Base-by-base conservation (phyloP, 2,888 invertebrate species). In the Agrotis exclamationis region DNA sequence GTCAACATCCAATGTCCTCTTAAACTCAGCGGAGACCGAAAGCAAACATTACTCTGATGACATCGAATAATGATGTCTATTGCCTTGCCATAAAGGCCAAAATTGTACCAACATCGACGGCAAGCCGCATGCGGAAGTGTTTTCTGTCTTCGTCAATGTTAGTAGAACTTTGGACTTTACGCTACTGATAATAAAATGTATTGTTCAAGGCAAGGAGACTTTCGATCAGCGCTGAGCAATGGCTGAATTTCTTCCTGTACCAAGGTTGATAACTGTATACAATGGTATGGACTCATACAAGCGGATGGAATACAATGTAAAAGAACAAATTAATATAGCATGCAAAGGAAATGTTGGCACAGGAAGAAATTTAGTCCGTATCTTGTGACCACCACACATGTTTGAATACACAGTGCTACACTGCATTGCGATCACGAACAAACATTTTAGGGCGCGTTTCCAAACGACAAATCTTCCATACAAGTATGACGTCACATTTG, bases 231-330 rank as follows among this genome's bases (percentile, higher is more conserved):
- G n/a, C 22, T 47, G 50, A 74, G 45, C 39, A 45, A 56, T 47
- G 63, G 0, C 45, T 65, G 24, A 50, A 63, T 57, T 65, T 57
- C 51, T 82, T 82, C 47, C 79, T 77, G 82, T 28, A n/a, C 47
- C 18, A 48, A 59, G 50, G 45, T 75, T 75, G 45, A 64, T 44
- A 24, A 54, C 44, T 63, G n/a, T 24, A 39, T 54, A 60, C 18
- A 48, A 18, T 39, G 1, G 44, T 33, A 53, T 56, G 58, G 44
- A 24, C 9, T 53, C 33, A 48, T 22, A 70, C 48, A 82, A 71
- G 83, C 65, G 1, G 57, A 72, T 63, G 54, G 11, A 48, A n/a
- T 33, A 44, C 1, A 53, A 39, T 33, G 14, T 70, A n/a, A 24
- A 51, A 50, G 18, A 45, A 18, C 22, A 62, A 63, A 13, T 33